Conservation (phyloP, 2,888 invertebrate species). For the Deilephila elpenor region DNA sequence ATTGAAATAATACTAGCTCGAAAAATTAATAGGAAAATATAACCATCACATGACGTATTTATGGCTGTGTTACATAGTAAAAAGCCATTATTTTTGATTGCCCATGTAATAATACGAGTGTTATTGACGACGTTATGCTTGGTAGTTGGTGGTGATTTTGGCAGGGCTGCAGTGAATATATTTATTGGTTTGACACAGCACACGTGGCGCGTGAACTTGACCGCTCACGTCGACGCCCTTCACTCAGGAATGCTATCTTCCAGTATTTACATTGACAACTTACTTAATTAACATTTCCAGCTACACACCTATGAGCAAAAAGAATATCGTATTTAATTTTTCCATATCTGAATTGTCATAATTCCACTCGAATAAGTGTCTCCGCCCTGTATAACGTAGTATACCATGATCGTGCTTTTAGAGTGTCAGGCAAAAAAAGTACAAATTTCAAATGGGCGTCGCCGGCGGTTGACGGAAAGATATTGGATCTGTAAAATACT, state of each 20-base stretch:
- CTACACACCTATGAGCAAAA: neutral
- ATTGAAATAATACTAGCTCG: too few relatives aligned
- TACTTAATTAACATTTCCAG: conserved; percentile 9
- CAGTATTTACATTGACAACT: neutral
- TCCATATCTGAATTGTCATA: too few relatives aligned
- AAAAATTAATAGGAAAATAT: too few relatives aligned
- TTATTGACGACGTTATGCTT: neutral
- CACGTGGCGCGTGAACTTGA: conserved; percentile 58
- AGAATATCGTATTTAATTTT: too few relatives aligned
- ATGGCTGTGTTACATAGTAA: neutral
- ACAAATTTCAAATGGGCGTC: too few relatives aligned
- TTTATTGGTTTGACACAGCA: conserved; percentile 41
- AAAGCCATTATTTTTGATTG: neutral
- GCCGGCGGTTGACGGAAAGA: too few relatives aligned
- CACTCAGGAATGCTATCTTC: conserved; percentile 19
- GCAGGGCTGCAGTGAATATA: conserved; percentile 30
- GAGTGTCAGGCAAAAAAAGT: too few relatives aligned
- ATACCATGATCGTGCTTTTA: too few relatives aligned
- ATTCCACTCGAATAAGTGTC: too few relatives aligned
- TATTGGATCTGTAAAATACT: too few relatives aligned
- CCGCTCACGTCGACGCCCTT: conserved; percentile 40
- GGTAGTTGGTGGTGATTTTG: neutral
- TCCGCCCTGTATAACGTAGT: too few relatives aligned
- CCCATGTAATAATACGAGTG: neutral
- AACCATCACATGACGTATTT: neutral